phyloP scores from a whole-genome alignment of 2,888 invertebrate genomes.

The Agrochola lychnidis region DNA sequence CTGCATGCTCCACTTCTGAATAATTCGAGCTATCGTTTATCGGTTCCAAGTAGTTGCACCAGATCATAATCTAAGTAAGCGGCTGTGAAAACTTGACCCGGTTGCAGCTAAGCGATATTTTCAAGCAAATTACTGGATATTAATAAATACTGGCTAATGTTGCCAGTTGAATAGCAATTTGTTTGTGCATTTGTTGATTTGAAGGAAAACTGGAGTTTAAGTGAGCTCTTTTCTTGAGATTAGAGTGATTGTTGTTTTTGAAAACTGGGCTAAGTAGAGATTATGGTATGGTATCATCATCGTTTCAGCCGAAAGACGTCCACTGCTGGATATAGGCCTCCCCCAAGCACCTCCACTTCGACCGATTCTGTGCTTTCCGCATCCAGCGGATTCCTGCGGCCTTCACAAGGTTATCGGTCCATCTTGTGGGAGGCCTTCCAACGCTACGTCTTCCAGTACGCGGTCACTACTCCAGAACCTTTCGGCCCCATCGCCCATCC shows the following conservation, averaged over 20 bases:
- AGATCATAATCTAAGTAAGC: slow-evolving; percentile 49
- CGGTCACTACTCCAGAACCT: no score
- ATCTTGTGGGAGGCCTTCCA: no score
- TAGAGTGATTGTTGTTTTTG: neutral
- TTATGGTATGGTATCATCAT: neutral
- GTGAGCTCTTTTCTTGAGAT: neutral
- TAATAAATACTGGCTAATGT: slow-evolving; percentile 38
- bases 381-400: no score
- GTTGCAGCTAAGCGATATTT: slow-evolving; percentile 41
- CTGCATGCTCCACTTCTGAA: slow-evolving; percentile 64
- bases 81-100: slow-evolving; percentile 63
- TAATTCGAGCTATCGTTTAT: slow-evolving; percentile 50
- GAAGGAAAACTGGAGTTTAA: slow-evolving; percentile 17
- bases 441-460: no score
- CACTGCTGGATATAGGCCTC: no score
- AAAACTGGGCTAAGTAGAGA: neutral
- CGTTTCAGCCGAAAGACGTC: no score
- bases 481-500: no score
- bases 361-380: no score
- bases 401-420: no score
- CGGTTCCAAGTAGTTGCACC: slow-evolving; percentile 36
- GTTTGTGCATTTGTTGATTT: slow-evolving; percentile 16
- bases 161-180: slow-evolving; percentile 32
- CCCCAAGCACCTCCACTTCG: no score
- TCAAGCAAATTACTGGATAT: slow-evolving; percentile 52